A percentile compares a stretch with the other conserved stretches of the same genome.
Conservation (phyloP, 2,113 vertebrate genomes). For the Clinocottus analis region DNA sequence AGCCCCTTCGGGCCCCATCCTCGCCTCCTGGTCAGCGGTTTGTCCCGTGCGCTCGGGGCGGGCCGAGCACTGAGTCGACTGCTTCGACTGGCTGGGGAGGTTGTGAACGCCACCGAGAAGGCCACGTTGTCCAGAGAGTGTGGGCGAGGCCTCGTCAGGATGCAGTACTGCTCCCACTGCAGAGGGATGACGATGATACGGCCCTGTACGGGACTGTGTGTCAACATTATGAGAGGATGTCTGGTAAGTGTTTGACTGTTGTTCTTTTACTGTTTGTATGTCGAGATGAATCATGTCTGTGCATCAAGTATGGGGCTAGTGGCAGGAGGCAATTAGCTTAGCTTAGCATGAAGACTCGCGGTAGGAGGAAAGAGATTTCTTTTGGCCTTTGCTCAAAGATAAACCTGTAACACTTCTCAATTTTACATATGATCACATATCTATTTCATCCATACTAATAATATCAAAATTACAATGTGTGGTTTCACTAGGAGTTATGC, state of each 20-base stretch:
- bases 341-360: background rate
- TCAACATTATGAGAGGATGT: slow-evolving; percentile 92
- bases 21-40: slow-evolving; percentile 79
- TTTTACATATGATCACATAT: background rate
- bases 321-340: slow-evolving; percentile 5
- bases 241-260: slow-evolving; percentile 80
- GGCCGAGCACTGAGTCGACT: slow-evolving; percentile 86
- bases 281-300: background rate
- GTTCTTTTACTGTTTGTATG: background rate
- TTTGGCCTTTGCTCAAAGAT: background rate
- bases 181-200: slow-evolving; percentile 90
- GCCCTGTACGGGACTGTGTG: slow-evolving; percentile 89
- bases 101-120: slow-evolving; percentile 88
- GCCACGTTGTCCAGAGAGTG: slow-evolving; percentile 85
- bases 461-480: background rate
- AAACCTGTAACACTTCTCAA: background rate
- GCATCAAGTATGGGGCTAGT: background rate
- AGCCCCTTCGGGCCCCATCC: slow-evolving; percentile 90
- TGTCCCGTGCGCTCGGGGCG: slow-evolving; percentile 83
- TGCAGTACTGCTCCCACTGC: slow-evolving; percentile 94
- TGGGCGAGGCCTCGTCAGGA: slow-evolving; percentile 85
- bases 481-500: background rate
- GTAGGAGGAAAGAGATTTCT: background rate
- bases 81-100: slow-evolving; percentile 84
- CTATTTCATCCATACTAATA: background rate